Evolutionary conservation across 2,113 vertebrate genomes (phyloP), one percentile per base, ranked within the genome.

Genomic region (Barbus barbus): DNA sequence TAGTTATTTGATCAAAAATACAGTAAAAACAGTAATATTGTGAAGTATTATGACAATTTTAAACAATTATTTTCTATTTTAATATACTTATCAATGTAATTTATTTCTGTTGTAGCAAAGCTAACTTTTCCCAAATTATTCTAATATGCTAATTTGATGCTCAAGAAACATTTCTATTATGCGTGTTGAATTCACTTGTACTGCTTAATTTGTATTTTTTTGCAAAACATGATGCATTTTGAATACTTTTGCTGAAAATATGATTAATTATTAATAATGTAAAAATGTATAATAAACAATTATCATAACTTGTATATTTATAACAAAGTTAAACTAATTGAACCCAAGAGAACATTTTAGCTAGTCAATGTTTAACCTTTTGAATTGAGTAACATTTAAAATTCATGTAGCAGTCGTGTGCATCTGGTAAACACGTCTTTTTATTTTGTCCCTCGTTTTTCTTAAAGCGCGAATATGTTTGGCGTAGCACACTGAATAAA

Each of bases 381-480:
- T 72, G 16, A 74, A 26, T 46, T 13, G 24, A 73, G 38, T 16
- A n/a, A 72, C 22, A 41, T n/a, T 74, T 74, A 41, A 46, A 44
- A 13, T 8, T 69, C 36, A 74, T 1, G 12, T 26, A 4, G 14
- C 72, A 26, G 24, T 78, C 18, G 4, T 28, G 14, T 33, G 31
- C 22, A 61, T 78, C 7, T 28, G 44, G 48, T 79, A 56, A 83
- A 73, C 85, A 12, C 12, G 61, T 67, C 36, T 44, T 44, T n/a
- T 28, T 36, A 38, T 83, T 80, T 75, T 63, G 28, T 74, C 18
- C 18, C 41, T 76, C 16, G 53, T 67, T 16, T 63, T 5, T 16
- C 41, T 38, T 61, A 75, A 81, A 87, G 75, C 75, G 56, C 38
- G 60, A 61, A 44, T 61, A 86, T 24, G 12, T 56, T 56, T 79